Conservation (phyloP, 2,113 vertebrate genomes). For the Menura novaehollandiae region DNA sequence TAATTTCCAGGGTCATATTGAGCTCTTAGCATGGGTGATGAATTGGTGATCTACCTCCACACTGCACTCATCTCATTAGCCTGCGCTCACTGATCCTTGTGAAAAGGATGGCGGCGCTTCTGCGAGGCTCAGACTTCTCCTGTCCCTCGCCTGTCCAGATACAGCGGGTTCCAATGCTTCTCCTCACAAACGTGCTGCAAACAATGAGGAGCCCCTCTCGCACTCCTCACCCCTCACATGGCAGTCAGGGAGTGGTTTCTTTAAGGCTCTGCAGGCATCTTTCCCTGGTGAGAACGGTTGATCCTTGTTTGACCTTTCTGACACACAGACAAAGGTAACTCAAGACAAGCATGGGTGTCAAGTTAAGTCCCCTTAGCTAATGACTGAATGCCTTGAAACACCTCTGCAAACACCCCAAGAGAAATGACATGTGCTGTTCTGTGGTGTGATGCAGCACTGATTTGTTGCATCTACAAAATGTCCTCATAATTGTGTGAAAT, state of each 20-base stretch:
- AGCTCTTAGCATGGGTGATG: not conserved
- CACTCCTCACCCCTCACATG: not conserved
- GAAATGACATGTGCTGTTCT: not conserved
- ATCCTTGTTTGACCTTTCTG: not conserved
- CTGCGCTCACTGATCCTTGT: not conserved
- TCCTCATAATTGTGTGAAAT: conserved; percentile 27
- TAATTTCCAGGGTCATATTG: not conserved
- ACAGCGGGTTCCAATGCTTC: not conserved
- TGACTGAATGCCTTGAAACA: not conserved
- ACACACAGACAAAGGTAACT: not conserved
- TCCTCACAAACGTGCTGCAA: not conserved
- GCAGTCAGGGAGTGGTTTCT: not conserved
- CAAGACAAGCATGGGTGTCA: not conserved
- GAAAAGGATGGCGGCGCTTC: not conserved
- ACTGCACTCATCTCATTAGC: not conserved
- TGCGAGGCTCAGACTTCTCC: not conserved
- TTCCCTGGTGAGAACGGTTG: accelerated
- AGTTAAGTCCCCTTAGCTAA: not conserved
- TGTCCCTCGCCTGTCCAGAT: not conserved
- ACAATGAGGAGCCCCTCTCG: accelerated
- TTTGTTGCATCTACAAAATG: not conserved
- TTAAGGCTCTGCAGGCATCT: not conserved
- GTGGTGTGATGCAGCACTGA: not conserved
- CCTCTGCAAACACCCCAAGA: not conserved
- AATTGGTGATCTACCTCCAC: not conserved